Percentiles rank a stretch among this genome's conserved stretches.
Evolutionary conservation across 2,888 invertebrate species (phyloP).

Genomic region (Heliconius charithonia): DNA sequence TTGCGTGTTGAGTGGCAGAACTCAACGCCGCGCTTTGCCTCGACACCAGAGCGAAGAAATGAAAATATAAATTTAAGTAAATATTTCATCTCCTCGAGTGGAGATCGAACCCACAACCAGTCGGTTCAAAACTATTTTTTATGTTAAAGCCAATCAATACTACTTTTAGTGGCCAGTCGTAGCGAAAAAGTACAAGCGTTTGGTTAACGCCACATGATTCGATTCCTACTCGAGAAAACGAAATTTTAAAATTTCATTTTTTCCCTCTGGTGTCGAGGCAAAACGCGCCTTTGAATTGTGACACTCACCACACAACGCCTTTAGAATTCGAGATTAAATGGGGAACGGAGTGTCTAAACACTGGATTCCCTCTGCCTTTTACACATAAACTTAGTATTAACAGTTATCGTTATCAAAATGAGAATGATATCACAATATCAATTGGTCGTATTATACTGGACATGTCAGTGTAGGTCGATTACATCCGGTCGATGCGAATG

Average conservation of each 20-base stretch:
- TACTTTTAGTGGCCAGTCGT: no score
- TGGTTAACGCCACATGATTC: background rate
- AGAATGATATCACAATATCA: slow-evolving; percentile 35
- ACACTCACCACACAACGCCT: background rate
- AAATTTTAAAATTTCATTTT: background rate
- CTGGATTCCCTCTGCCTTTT: background rate
- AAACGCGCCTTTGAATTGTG: background rate
- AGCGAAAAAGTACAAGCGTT: no score
- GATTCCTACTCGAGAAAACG: background rate
- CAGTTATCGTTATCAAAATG: slow-evolving; percentile 29
- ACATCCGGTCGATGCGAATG: slow-evolving; percentile 47
- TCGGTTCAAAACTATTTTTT: no score
- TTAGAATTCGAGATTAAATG: background rate
- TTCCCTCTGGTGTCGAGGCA: background rate
- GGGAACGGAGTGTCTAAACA: background rate
- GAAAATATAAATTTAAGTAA: no score
- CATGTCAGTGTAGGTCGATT: slow-evolving; percentile 40
- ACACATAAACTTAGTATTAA: background rate
- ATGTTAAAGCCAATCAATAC: no score
- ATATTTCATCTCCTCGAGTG: no score
- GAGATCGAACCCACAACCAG: no score
- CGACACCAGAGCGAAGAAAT: no score
- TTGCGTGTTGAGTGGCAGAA: no score
- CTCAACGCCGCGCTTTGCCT: no score
- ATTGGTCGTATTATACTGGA: slow-evolving; percentile 17